Percentiles rank a stretch among this genome's conserved stretches.
These are phyloP conservation scores for Chelon auratus DNA, from an alignment of 2,797 vertebrate genomes.

Conservation along the genomic window DNA sequence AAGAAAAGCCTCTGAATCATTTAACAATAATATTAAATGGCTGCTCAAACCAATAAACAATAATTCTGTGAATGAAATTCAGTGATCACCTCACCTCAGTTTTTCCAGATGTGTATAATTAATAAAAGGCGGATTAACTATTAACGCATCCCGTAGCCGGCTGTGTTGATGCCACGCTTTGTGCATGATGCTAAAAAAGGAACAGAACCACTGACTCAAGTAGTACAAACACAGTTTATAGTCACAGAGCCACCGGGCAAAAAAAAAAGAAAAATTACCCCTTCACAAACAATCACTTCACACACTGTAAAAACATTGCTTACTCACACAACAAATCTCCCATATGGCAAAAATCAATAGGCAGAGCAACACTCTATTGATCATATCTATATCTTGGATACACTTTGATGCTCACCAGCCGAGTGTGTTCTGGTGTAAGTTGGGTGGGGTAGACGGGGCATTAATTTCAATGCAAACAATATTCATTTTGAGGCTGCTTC, in stretches of 20 bases:
- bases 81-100: no score
- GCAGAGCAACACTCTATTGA: conserved; percentile 72
- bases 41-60: no score
- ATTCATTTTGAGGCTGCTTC: conserved; percentile 31
- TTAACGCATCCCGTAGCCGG: no score
- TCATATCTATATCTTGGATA: conserved; percentile 72
- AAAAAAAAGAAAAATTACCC: conserved; percentile 28
- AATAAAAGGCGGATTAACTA: conserved; percentile 2
- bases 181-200: background rate
- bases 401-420: conserved; percentile 60
- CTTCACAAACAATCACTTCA: conserved; percentile 65
- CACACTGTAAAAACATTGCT: conserved; percentile 65
- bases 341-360: conserved; percentile 79
- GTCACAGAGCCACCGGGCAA: conserved; percentile 13
- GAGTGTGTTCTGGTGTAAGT: conserved; percentile 17
- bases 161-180: background rate
- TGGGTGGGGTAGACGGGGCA: background rate
- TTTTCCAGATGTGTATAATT: background rate
- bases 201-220: conserved; percentile 13
- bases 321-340: conserved; percentile 75
- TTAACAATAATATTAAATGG: background rate
- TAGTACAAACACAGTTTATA: conserved; percentile 14
- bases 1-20: background rate
- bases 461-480: conserved; percentile 28
- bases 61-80: no score